A percentile compares a stretch with the other conserved stretches of the same genome.
phyloP scores from a whole-genome alignment of 2,113 vertebrate genomes.

The Anguilla rostrata region DNA sequence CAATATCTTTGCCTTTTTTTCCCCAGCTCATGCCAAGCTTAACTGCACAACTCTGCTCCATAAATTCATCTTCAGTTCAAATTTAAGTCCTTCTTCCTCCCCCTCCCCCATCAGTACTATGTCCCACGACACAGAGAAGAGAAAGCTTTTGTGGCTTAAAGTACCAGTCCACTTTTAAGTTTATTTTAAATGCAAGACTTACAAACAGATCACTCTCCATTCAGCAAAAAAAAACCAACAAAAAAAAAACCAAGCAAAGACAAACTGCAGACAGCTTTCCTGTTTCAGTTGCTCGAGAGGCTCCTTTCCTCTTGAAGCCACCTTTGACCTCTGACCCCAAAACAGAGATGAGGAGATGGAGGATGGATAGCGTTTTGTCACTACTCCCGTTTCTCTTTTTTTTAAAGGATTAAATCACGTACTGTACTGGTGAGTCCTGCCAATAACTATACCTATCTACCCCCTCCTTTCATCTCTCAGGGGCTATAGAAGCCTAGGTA shows the following conservation, averaged over 20 bases:
- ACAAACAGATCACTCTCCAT: conserved; percentile 24
- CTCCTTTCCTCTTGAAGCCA: no score
- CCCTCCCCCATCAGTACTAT: background rate
- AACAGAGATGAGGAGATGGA: background rate
- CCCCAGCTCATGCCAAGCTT: no score
- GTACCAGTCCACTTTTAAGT: conserved; percentile 64
- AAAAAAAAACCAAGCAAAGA: conserved; percentile 25
- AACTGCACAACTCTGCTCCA: no score
- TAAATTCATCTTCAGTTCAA: no score
- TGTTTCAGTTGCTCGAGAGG: background rate
- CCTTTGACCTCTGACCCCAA: background rate
- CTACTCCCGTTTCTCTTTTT: background rate
- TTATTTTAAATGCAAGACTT: conserved; percentile 51
- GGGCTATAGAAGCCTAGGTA: background rate
- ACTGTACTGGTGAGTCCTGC: background rate
- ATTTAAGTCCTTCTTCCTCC: no score
- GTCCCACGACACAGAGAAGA: background rate
- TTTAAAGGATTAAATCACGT: background rate
- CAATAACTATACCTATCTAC: background rate
- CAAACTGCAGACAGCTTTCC: conserved; percentile 1
- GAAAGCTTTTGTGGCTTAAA: conserved; percentile 37
- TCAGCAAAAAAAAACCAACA: conserved; percentile 1
- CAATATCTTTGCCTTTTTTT: no score
- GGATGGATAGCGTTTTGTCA: background rate
- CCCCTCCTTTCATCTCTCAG: background rate